These are phyloP conservation scores for Tolypeutes matacus DNA, from an alignment of 2,797 vertebrate genomes.

Conservation along the genomic window DNA sequence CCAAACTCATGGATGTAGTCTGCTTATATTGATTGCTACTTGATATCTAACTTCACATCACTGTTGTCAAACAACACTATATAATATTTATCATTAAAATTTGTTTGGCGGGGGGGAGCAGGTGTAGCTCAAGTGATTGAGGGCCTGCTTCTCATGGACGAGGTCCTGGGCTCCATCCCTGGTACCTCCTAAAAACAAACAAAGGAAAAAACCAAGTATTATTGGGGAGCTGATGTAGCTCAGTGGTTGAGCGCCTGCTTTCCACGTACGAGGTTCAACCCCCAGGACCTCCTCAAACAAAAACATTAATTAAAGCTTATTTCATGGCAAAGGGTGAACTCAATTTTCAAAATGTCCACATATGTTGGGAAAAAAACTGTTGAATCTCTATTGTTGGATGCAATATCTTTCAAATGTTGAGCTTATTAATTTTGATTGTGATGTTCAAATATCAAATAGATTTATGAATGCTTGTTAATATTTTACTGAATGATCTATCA, in stretches of 20 bases:
- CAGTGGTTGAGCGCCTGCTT: no score
- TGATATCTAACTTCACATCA: neutral
- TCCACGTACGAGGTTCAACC: no score
- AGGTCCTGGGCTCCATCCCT: no score
- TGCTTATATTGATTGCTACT: neutral
- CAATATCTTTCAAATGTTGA: neutral
- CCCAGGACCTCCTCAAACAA: no score
- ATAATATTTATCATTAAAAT: neutral
- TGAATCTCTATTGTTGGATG: fast-evolving
- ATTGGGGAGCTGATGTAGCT: no score
- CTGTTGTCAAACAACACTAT: neutral
- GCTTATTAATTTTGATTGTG: neutral
- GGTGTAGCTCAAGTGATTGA: no score
- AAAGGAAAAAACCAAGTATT: no score
- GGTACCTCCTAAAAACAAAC: no score
- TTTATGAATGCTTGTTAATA: neutral
- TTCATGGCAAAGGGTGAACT: neutral
- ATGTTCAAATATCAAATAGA: neutral
- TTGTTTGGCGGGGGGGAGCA: neutral
- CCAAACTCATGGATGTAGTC: neutral
- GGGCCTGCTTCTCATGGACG: no score
- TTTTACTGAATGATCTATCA: neutral
- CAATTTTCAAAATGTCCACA: neutral
- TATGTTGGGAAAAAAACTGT: neutral
- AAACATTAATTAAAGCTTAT: neutral